phyloP scores from a whole-genome alignment of 2,113 vertebrate genomes.

The Azemiops feae region DNA sequence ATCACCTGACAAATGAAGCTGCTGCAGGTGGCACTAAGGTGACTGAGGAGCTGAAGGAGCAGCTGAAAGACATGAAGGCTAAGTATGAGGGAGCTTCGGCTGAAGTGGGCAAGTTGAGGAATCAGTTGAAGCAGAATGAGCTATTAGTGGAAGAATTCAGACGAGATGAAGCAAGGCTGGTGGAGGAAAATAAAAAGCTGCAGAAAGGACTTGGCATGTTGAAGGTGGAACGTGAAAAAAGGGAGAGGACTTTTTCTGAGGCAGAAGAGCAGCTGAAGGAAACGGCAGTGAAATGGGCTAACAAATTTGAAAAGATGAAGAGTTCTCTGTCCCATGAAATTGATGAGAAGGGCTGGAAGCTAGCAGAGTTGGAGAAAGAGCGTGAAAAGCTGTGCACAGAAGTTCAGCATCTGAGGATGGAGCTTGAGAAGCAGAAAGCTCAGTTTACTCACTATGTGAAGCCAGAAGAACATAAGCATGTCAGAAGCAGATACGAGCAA shows the following conservation, averaged over 20 bases:
- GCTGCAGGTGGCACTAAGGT: constrained; percentile 63
- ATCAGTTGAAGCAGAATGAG: constrained; percentile 88
- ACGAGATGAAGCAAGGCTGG: constrained; percentile 80
- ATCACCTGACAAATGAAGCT: constrained; percentile 77
- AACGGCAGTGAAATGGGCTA: constrained; percentile 65
- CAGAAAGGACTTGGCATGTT: constrained; percentile 73
- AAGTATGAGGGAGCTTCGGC: constrained; percentile 92
- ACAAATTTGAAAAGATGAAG: constrained; percentile 90
- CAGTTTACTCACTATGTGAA: constrained; percentile 48
- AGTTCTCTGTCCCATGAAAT: constrained; percentile 79
- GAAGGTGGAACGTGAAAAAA: constrained; percentile 73
- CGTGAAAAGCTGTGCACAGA: constrained; percentile 77
- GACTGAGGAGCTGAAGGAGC: constrained; percentile 82
- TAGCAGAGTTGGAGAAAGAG: constrained; percentile 78
- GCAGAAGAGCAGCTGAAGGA: constrained; percentile 78
- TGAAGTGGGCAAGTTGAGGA: constrained; percentile 87
- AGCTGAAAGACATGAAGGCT: constrained; percentile 83
- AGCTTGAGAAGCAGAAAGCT: constrained; percentile 68
- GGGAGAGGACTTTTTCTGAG: constrained; percentile 61
- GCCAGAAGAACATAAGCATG: constrained; percentile 75
- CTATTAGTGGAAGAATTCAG: constrained; percentile 84
- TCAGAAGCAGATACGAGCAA: constrained; percentile 74
- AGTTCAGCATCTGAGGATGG: constrained; percentile 74
- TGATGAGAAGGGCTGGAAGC: constrained; percentile 81
- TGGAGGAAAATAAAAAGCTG: constrained; percentile 78